Conservation (phyloP, 2,797 vertebrate genomes). For the Arrhamphus sclerolepis region DNA sequence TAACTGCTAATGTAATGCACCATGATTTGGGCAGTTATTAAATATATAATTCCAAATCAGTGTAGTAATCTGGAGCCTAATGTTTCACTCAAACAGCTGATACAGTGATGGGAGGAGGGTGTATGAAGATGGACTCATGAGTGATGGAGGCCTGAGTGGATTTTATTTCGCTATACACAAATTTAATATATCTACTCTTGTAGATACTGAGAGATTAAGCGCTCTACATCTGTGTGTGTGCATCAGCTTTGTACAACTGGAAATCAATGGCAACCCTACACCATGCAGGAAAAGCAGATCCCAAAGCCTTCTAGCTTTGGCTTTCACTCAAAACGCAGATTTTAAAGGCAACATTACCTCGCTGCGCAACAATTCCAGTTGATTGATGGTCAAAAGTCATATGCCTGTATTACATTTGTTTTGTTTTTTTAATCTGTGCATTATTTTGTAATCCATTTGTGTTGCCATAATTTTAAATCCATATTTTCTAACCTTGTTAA, state of each 20-base stretch:
- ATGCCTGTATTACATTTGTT: conserved; percentile 3
- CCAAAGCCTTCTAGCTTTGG: not conserved
- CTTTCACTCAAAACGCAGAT: not conserved
- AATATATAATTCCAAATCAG: too few relatives aligned
- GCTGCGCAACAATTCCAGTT: conserved; percentile 1
- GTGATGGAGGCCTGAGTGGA: not conserved
- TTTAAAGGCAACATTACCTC: conserved; percentile 3
- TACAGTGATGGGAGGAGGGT: too few relatives aligned
- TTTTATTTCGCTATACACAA: not conserved
- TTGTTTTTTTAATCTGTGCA: not conserved
- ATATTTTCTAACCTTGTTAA: too few relatives aligned
- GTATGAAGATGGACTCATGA: too few relatives aligned
- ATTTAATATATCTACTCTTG: not conserved
- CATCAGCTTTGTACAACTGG: not conserved
- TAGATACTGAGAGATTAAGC: not conserved
- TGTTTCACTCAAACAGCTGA: not conserved
- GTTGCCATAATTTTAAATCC: too few relatives aligned
- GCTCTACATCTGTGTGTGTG: not conserved
- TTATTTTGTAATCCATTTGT: too few relatives aligned
- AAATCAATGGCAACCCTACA: not conserved
- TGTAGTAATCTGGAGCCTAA: too few relatives aligned
- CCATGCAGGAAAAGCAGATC: too few relatives aligned
- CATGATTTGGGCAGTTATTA: too few relatives aligned
- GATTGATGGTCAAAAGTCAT: not conserved
- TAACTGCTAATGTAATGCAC: too few relatives aligned